These are phyloP conservation scores for Sebastes hopkinsi DNA, from an alignment of 2,797 vertebrate species.

Conservation along the genomic window DNA sequence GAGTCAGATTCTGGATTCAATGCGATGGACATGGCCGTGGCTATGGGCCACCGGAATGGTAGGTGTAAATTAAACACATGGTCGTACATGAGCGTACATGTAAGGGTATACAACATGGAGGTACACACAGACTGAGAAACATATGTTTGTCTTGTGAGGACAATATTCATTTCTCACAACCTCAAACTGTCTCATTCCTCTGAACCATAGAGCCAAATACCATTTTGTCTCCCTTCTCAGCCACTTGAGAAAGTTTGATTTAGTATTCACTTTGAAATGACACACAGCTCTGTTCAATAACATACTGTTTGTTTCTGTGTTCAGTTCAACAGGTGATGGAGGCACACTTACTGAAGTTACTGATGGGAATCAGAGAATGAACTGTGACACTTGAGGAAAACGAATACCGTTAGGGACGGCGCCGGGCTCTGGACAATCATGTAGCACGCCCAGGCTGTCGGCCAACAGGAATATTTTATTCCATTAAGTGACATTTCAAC, in stretches of 20 bases:
- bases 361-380: constrained; percentile 96
- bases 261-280: background rate
- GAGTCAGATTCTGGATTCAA: constrained; percentile 98
- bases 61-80: constrained; percentile 41
- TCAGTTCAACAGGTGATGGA: constrained; percentile 99
- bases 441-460: constrained; percentile 11
- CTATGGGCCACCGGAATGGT: constrained; percentile 96
- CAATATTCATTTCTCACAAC: background rate
- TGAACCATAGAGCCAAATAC: background rate
- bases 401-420: background rate
- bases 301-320: constrained; percentile 10
- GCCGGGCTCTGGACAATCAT: constrained; percentile 42
- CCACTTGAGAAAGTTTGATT: background rate
- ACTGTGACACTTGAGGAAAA: background rate
- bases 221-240: background rate
- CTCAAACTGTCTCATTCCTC: background rate
- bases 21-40: constrained; percentile 98
- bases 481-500: background rate
- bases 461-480: background rate
- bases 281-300: background rate
- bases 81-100: background rate
- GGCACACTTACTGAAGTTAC: constrained; percentile 91
- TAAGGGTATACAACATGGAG: background rate
- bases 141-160: background rate
- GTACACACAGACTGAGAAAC: background rate